A percentile compares a stretch with the other conserved stretches of the same genome.
These are phyloP conservation scores for Agonum fuliginosum DNA, from an alignment of 2,888 invertebrate genomes.

Conservation along the genomic window DNA sequence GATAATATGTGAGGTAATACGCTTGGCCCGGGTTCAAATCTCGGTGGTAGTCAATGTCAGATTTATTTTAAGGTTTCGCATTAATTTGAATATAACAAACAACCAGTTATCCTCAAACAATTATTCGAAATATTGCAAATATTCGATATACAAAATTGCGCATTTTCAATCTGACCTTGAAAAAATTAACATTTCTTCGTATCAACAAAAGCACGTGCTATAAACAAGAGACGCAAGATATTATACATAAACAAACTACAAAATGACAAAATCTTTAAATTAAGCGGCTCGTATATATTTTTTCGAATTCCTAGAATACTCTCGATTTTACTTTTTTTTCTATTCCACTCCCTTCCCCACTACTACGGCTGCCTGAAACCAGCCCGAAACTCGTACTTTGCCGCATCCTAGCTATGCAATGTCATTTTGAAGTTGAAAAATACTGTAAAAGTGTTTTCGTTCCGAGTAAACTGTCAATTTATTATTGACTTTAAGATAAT, in stretches of 20 bases:
- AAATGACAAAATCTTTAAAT: no score
- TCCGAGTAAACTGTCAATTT: no score
- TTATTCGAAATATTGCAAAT: background rate
- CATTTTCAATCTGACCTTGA: background rate
- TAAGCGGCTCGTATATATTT: no score
- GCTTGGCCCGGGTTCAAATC: conserved; percentile 28
- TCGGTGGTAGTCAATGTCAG: conserved; percentile 23
- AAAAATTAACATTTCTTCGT: background rate
- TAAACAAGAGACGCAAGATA: background rate
- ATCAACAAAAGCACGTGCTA: background rate
- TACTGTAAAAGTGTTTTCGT: no score
- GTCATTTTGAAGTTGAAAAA: no score
- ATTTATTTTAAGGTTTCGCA: conserved; percentile 31
- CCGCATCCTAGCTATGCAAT: no score
- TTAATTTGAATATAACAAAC: conserved; percentile 38
- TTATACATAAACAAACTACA: background rate
- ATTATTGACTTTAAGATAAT: no score
- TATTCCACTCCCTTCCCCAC: no score
- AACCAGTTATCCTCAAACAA: conserved; percentile 27
- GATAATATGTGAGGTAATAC: conserved; percentile 39
- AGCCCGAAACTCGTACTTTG: no score
- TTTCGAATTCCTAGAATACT: no score
- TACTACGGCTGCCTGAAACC: no score
- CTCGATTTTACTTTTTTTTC: no score
- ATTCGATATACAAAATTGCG: background rate